phyloP scores from a whole-genome alignment of 2,113 vertebrate genomes.

The Petrocephalus zakoni region DNA sequence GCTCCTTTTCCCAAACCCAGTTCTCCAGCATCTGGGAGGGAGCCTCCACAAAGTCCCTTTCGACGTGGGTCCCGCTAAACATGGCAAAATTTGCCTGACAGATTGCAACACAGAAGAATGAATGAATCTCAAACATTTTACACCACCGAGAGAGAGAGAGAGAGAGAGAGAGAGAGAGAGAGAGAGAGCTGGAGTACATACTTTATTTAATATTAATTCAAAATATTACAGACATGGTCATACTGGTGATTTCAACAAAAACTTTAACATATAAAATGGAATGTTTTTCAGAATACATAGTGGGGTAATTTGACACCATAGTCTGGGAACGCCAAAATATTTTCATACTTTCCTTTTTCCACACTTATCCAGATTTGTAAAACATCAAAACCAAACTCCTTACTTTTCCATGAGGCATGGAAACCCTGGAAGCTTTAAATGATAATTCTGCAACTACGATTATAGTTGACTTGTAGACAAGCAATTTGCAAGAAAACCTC shows the following conservation, averaged over 20 bases:
- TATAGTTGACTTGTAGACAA: background rate
- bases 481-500: background rate
- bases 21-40: slow-evolving; percentile 98
- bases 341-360: background rate
- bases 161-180: too few species aligned
- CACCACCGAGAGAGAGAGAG: too few species aligned
- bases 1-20: slow-evolving; percentile 97
- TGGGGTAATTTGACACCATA: background rate
- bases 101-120: background rate
- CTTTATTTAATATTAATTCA: too few species aligned
- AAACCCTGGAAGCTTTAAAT: background rate
- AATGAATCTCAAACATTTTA: background rate
- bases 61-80: slow-evolving; percentile 95
- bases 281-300: background rate
- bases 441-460: background rate
- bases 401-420: background rate
- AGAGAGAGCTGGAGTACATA: too few species aligned
- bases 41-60: slow-evolving; percentile 92
- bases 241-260: background rate
- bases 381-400: background rate
- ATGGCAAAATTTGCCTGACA: slow-evolving; percentile 86
- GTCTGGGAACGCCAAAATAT: background rate
- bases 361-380: background rate
- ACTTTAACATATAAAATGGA: background rate
- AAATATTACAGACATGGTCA: background rate